Percentiles rank a stretch among this genome's conserved stretches.
These are phyloP conservation scores for Xiphophorus birchmanni DNA, from an alignment of 2,797 vertebrate species.

Conservation along the genomic window DNA sequence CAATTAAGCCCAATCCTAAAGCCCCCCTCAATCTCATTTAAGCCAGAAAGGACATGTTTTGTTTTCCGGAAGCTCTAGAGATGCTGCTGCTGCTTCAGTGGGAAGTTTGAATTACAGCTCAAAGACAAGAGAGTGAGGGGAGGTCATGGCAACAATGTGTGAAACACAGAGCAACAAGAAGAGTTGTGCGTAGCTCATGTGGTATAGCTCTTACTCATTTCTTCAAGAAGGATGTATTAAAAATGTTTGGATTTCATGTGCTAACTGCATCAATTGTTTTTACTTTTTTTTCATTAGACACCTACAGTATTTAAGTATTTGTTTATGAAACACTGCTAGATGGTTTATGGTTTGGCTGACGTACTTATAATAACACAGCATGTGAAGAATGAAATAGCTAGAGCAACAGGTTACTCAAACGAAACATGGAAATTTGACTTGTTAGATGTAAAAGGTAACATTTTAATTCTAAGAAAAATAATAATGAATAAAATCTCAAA, in stretches of 20 bases:
- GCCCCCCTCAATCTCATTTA: constrained; percentile 49
- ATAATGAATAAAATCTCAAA: not conserved
- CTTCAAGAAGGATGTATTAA: not conserved
- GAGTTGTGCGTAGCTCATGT: not conserved
- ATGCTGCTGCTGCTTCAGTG: constrained; percentile 36
- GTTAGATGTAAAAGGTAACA: not conserved
- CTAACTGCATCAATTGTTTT: constrained; percentile 82
- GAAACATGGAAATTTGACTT: not conserved
- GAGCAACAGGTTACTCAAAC: not conserved
- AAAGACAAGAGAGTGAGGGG: constrained; percentile 62
- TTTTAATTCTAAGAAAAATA: not conserved
- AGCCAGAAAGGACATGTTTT: constrained; percentile 68
- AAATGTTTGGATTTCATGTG: constrained; percentile 37
- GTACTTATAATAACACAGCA: constrained; percentile 65
- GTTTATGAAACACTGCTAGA: constrained; percentile 75
- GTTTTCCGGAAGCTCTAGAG: constrained; percentile 70
- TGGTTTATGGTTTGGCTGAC: constrained; percentile 72
- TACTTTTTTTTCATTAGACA: constrained; percentile 58
- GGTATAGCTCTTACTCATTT: not conserved
- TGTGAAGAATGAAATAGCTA: constrained; percentile 59
- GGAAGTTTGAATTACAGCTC: constrained; percentile 61
- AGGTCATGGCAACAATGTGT: constrained; percentile 57
- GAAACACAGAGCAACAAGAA: constrained; percentile 8
- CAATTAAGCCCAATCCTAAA: constrained; percentile 74
- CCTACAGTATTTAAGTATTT: constrained; percentile 34